A percentile compares a stretch with the other conserved stretches of the same genome.
Conservation (phyloP, 2,113 vertebrate species). For the Brachypteracias leptosomus region DNA sequence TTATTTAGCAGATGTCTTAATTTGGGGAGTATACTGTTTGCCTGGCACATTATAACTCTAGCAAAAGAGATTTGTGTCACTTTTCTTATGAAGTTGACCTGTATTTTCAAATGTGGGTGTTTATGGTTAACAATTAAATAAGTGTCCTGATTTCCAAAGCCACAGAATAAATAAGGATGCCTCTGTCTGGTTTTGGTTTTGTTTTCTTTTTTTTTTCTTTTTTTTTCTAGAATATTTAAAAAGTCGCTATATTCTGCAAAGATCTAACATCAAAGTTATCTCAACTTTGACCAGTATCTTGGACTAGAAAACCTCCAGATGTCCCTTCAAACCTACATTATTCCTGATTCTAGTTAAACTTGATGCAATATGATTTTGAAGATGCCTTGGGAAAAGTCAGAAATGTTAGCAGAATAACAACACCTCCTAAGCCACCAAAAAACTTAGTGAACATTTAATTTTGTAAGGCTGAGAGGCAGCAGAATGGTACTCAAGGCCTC, state of each 20-base stretch:
- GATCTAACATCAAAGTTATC: background rate
- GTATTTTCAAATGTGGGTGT: constrained; percentile 41
- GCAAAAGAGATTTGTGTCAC: constrained; percentile 9
- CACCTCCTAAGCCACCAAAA: background rate
- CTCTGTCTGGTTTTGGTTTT: background rate
- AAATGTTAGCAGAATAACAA: background rate
- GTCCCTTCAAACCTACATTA: background rate
- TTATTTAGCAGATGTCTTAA: constrained; percentile 40
- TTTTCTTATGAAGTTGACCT: constrained; percentile 32
- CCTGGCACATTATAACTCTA: constrained; percentile 44
- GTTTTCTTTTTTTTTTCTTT: background rate
- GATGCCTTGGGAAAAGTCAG: background rate
- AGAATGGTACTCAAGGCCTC: background rate
- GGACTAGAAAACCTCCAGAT: background rate
- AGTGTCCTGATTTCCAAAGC: constrained; percentile 36
- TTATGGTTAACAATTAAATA: constrained; percentile 32
- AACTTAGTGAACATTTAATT: background rate
- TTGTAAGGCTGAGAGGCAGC: background rate
- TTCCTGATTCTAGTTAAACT: background rate
- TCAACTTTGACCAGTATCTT: background rate
- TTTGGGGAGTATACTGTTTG: constrained; percentile 36
- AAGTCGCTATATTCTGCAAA: background rate
- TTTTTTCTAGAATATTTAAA: background rate
- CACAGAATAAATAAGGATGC: background rate
- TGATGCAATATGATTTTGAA: background rate